phyloP scores from a whole-genome alignment of 2,797 vertebrate genomes.

The Orientallactaga sibirica region DNA sequence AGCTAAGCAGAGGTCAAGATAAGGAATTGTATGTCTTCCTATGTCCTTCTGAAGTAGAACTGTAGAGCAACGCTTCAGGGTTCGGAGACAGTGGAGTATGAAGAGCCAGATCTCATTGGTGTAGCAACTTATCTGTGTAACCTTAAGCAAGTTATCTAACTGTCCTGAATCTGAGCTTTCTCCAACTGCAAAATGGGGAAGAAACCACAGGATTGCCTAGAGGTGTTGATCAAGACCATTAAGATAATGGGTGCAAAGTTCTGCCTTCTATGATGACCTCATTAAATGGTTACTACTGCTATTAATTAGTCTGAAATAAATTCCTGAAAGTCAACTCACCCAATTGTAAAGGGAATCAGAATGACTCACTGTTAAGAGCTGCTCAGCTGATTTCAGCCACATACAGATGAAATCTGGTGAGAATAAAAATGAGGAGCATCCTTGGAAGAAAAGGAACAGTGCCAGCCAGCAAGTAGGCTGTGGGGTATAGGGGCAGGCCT shows the following conservation, averaged over 20 bases:
- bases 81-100: not conserved
- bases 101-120: not conserved
- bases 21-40: slow-evolving; percentile 10
- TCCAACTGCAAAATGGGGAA: not conserved
- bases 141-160: not conserved
- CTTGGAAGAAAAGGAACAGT: slow-evolving; percentile 32
- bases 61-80: slow-evolving; percentile 40
- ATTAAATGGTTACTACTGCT: not conserved
- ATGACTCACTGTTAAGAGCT: not conserved
- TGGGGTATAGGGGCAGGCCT: accelerated
- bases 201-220: not conserved
- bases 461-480: not conserved
- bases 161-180: slow-evolving; percentile 9
- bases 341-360: slow-evolving; percentile 19
- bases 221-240: not conserved
- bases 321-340: not conserved
- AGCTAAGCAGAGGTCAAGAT: not conserved
- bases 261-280: not conserved
- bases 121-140: not conserved
- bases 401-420: not conserved
- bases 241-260: not conserved
- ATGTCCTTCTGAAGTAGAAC: slow-evolving; percentile 47
- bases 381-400: not conserved
- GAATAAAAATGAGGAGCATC: not conserved
- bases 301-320: not conserved